Evolutionary conservation across 1,140 invertebrate species (phyloP).

Genomic region (Saccostrea cuccullata): DNA sequence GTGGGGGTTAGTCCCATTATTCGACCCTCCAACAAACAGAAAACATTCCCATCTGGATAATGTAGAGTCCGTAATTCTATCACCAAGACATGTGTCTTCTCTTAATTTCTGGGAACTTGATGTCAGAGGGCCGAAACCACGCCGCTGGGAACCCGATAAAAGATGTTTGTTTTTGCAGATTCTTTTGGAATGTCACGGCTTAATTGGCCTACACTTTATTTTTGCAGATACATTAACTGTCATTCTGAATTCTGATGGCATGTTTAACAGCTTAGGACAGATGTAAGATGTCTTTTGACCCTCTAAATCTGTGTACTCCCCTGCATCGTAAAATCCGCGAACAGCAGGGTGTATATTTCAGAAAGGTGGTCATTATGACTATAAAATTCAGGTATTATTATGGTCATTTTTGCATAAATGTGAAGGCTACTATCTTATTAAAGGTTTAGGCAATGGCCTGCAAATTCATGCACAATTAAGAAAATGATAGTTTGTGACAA

Average conservation of each 20-base stretch:
- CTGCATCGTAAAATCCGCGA: background rate
- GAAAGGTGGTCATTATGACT: background rate
- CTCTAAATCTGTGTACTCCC: background rate
- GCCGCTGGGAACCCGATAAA: constrained; percentile 31
- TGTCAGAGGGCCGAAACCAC: constrained; percentile 24
- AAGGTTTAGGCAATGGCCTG: background rate
- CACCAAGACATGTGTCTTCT: constrained; percentile 5
- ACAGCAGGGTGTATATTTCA: constrained; percentile 2
- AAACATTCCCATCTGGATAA: constrained; percentile 19
- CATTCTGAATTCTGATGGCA: constrained; percentile 21
- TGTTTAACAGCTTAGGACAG: constrained; percentile 37
- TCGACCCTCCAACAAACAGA: background rate
- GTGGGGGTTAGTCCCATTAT: background rate
- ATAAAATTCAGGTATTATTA: background rate
- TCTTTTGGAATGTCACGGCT: constrained; percentile 26
- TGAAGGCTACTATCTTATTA: constrained; percentile 7
- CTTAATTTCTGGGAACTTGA: constrained; percentile 14
- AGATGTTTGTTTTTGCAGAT: constrained; percentile 34
- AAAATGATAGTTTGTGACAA: constrained; percentile 6
- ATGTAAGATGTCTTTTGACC: constrained; percentile 22
- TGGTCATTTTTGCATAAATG: constrained; percentile 19
- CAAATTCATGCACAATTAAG: constrained; percentile 11
- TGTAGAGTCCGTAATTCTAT: constrained; percentile 14
- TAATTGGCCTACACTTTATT: constrained; percentile 16
- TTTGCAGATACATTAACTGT: constrained; percentile 34